These are phyloP conservation scores for Uromys caudimaculatus DNA, from an alignment of 2,797 vertebrate species.

Conservation along the genomic window DNA sequence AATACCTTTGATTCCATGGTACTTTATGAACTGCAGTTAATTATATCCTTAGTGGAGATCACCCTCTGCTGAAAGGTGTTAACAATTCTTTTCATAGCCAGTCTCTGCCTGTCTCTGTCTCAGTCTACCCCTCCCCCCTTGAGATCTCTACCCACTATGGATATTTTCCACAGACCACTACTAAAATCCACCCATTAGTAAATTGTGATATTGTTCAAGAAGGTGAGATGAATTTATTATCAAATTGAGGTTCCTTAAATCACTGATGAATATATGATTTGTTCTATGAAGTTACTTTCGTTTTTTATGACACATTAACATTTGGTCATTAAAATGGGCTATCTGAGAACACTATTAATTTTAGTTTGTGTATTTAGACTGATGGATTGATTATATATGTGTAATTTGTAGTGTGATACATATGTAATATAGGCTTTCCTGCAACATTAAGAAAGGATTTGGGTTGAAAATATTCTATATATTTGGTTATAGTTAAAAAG, in stretches of 20 bases:
- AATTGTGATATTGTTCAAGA: conserved; percentile 58
- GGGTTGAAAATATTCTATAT: conserved; percentile 30
- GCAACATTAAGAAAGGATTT: conserved; percentile 8
- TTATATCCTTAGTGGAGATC: conserved; percentile 53
- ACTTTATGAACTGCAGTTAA: conserved; percentile 56
- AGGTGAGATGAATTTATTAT: conserved; percentile 32
- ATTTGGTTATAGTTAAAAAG: conserved; percentile 61
- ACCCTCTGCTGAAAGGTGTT: conserved; percentile 50
- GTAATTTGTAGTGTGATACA: background rate
- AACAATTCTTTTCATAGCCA: conserved; percentile 29
- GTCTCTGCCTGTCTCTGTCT: background rate
- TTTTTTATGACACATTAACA: conserved; percentile 41
- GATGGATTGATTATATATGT: conserved; percentile 47
- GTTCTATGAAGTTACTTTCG: conserved; percentile 20
- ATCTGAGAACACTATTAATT: conserved; percentile 18
- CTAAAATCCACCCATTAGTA: background rate
- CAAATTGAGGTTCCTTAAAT: conserved; percentile 59
- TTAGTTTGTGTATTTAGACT: conserved; percentile 53
- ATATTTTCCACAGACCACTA: conserved; percentile 54
- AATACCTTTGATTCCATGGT: conserved; percentile 59
- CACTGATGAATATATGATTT: conserved; percentile 55
- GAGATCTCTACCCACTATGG: conserved; percentile 45
- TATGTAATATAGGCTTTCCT: conserved; percentile 42
- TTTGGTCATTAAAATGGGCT: conserved; percentile 42
- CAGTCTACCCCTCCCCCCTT: background rate